These are phyloP conservation scores for Xenus cinereus DNA, from an alignment of 2,113 vertebrate species.

Conservation along the genomic window DNA sequence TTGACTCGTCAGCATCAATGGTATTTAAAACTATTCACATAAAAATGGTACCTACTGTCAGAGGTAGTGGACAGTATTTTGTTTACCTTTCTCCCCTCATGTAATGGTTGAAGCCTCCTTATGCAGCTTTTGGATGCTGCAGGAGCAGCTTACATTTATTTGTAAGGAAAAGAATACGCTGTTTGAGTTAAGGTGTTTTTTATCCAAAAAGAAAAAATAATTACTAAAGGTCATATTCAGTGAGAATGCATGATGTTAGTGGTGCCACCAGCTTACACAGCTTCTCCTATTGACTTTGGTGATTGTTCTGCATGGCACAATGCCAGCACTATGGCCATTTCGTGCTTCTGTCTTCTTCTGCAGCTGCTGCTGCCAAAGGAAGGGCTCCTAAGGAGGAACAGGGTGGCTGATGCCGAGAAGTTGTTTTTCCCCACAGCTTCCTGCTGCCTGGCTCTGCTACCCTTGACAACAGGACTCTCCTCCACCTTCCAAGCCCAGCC, in stretches of 20 bases:
- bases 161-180: not conserved
- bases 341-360: not conserved
- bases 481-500: not conserved
- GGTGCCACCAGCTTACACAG: not conserved
- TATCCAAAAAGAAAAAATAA: not conserved
- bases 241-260: not conserved
- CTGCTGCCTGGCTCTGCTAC: not conserved
- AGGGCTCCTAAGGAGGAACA: not conserved
- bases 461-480: not conserved
- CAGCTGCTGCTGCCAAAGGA: not conserved
- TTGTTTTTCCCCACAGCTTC: not conserved
- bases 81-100: not conserved
- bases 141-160: not conserved
- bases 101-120: not conserved
- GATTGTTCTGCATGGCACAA: not conserved
- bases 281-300: not conserved
- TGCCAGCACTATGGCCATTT: not conserved
- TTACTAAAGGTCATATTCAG: not conserved
- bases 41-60: not conserved
- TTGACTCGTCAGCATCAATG: not conserved
- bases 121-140: not conserved
- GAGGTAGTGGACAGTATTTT: not conserved
- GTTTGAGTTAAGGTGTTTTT: not conserved
- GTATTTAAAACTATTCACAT: not conserved
- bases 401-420: not conserved